These are phyloP conservation scores for Entomobrya multifasciata DNA, from an alignment of 2,888 invertebrate species.

Conservation along the genomic window DNA sequence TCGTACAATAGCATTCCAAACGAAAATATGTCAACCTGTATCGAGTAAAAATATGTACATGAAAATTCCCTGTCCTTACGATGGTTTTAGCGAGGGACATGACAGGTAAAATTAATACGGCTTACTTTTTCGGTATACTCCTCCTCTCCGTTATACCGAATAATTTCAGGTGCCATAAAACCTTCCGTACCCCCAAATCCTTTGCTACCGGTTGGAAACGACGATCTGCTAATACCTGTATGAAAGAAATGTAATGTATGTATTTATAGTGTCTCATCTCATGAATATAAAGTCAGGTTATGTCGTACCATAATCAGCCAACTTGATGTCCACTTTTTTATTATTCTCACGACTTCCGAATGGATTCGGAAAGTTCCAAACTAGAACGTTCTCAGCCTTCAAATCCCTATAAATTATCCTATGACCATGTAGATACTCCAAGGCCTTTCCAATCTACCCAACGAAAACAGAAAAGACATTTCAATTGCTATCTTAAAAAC, in stretches of 20 bases:
- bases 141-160: conserved; percentile 96
- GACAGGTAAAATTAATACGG: too few relatives aligned
- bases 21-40: conserved; percentile 97
- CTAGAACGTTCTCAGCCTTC: conserved; percentile 98
- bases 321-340: conserved; percentile 89
- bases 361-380: conserved; percentile 97
- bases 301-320: conserved; percentile 94
- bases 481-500: too few relatives aligned
- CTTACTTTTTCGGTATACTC: conserved; percentile 98
- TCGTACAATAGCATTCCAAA: conserved; percentile 99
- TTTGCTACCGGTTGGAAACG: conserved; percentile 94
- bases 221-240: conserved; percentile 91
- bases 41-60: conserved; percentile 81
- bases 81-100: too few relatives aligned
- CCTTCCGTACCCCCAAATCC: conserved; percentile 99
- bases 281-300: too few relatives aligned
- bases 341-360: conserved; percentile 73
- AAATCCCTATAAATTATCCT: conserved; percentile 96
- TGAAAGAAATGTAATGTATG: not conserved
- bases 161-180: conserved; percentile 93
- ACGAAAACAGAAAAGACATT: conserved; percentile 56
- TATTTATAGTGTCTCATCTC: too few relatives aligned
- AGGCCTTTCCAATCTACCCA: conserved; percentile 90
- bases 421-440: conserved; percentile 96
- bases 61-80: too few relatives aligned